phyloP scores from a whole-genome alignment of 2,797 vertebrate genomes.

The Apogon hyalosoma region DNA sequence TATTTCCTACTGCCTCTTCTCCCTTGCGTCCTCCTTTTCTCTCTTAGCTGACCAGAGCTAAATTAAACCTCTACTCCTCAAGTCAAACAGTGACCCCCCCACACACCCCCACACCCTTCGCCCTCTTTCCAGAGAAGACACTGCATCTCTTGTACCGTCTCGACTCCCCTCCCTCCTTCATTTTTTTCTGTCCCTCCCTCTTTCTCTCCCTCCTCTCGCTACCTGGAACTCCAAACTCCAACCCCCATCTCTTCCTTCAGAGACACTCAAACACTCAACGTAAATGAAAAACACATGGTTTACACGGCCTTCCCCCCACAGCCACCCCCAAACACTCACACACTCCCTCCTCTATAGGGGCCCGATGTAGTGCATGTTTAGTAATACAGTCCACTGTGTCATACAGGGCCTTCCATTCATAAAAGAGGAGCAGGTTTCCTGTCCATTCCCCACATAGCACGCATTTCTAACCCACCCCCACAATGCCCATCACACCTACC shows the following conservation, averaged over 20 bases:
- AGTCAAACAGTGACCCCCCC: constrained; percentile 82
- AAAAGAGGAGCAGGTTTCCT: constrained; percentile 69
- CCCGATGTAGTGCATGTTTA: constrained; percentile 72
- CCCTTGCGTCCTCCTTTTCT: constrained; percentile 38
- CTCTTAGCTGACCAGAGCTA: constrained; percentile 77
- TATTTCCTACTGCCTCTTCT: constrained; percentile 31
- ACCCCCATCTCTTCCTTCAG: constrained; percentile 79
- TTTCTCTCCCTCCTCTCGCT: constrained; percentile 63
- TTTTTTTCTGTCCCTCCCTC: constrained; percentile 52
- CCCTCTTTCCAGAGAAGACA: constrained; percentile 86
- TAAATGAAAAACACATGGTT: constrained; percentile 88
- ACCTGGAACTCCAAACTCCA: constrained; percentile 83
- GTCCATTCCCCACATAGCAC: constrained; percentile 48
- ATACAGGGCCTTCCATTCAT: constrained; percentile 85
- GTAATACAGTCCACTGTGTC: constrained; percentile 70
- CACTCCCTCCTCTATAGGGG: constrained; percentile 62
- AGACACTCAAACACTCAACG: constrained; percentile 83
- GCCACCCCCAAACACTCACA: constrained; percentile 32
- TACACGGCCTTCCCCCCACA: constrained; percentile 25
- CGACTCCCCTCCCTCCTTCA: constrained; percentile 66
- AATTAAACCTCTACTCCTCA: constrained; percentile 85
- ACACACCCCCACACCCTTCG: constrained; percentile 66
- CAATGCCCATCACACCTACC: constrained; percentile 36
- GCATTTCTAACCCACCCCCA: constrained; percentile 49
- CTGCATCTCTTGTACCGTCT: constrained; percentile 86